Conservation (phyloP, 2,888 invertebrate species). For the Oasisia sp. region DNA sequence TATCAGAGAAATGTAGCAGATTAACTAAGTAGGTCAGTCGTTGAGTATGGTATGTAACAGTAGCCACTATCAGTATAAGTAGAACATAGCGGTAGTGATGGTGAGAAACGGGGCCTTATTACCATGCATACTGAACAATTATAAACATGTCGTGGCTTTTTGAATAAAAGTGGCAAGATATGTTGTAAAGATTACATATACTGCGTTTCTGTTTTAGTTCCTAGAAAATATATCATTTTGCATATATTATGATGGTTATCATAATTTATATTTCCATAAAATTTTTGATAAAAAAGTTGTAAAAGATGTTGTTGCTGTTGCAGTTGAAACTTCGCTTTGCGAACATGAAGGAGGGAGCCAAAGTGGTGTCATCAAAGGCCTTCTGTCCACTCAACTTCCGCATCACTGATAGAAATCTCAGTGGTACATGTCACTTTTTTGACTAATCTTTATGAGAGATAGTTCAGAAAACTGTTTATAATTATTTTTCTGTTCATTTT, state of each 20-base stretch:
- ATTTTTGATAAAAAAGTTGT: neutral
- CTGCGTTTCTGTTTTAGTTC: neutral
- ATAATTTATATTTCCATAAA: neutral
- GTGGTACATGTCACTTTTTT: conserved; percentile 71
- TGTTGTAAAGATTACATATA: neutral
- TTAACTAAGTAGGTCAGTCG: too few relatives aligned
- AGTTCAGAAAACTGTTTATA: neutral
- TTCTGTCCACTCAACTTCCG: conserved; percentile 99
- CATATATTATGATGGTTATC: neutral
- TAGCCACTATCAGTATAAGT: too few relatives aligned
- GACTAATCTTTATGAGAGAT: neutral
- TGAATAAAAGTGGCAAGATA: neutral
- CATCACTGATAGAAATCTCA: conserved; percentile 96
- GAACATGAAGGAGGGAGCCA: conserved; percentile 84
- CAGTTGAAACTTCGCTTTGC: conserved; percentile 95
- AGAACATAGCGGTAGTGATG: too few relatives aligned
- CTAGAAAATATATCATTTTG: neutral
- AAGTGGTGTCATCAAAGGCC: conserved; percentile 97
- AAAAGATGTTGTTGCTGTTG: conserved; percentile 31
- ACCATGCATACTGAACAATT: neutral
- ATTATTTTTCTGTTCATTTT: neutral
- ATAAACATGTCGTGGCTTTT: neutral
- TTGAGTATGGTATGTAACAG: too few relatives aligned
- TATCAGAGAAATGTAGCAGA: too few relatives aligned
- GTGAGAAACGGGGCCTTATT: too few relatives aligned